Conservation (phyloP, 2,888 invertebrate genomes). For the Harpagoxenus sublaevis region DNA sequence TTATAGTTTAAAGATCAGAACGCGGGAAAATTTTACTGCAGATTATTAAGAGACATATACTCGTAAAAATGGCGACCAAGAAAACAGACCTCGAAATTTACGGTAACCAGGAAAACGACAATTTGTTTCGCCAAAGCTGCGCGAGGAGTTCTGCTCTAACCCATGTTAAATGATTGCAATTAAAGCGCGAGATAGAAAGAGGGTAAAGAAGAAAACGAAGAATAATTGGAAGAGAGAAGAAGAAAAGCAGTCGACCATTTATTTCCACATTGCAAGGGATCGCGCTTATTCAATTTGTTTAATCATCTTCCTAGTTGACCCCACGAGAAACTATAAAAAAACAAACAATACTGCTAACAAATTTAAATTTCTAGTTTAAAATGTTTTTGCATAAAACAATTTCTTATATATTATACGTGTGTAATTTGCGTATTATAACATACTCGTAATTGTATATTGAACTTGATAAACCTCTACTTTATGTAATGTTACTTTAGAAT, state of each 20-base stretch:
- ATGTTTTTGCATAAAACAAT: not conserved
- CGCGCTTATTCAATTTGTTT: constrained; percentile 51
- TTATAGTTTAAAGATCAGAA: not conserved
- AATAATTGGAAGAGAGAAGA: constrained; percentile 46
- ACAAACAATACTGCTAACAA: not conserved
- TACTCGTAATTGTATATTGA: not conserved
- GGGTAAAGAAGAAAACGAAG: constrained; percentile 36
- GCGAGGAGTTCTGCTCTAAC: constrained; percentile 30
- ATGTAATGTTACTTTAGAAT: not conserved
- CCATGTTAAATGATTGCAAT: constrained; percentile 65
- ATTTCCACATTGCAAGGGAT: constrained; percentile 26
- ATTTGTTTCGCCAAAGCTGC: constrained; percentile 38
- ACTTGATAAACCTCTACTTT: not conserved
- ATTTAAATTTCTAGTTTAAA: constrained; percentile 14
- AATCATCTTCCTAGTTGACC: constrained; percentile 34
- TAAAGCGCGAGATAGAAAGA: constrained; percentile 54
- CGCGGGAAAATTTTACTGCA: not conserved
- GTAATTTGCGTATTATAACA: not conserved
- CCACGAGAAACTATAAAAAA: not conserved
- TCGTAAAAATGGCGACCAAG: not conserved
- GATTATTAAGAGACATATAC: constrained; percentile 1
- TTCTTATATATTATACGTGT: not conserved
- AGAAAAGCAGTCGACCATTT: constrained; percentile 31
- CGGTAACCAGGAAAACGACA: constrained; percentile 5
- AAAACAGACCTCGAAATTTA: constrained; percentile 27